Evolutionary conservation across 2,888 invertebrate genomes (phyloP).

Genomic region (Apodemia hepburni): DNA sequence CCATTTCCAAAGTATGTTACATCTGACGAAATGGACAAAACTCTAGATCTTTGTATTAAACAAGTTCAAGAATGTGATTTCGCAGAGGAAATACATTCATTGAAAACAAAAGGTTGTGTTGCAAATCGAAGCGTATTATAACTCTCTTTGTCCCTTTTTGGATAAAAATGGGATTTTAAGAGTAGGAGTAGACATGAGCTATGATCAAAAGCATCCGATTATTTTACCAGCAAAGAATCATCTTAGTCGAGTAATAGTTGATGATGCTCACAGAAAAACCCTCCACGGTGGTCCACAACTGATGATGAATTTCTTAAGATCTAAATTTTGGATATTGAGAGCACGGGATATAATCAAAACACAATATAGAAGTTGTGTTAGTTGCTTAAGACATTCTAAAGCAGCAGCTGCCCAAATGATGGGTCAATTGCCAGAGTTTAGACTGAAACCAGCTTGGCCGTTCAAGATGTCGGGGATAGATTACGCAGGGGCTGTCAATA

Average conservation of each 20-base stretch:
- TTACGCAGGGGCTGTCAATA: conserved; percentile 31
- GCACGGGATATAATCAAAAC: conserved; percentile 22
- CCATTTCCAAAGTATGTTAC: not conserved
- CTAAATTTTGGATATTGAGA: conserved; percentile 33
- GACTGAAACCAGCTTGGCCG: conserved; percentile 30
- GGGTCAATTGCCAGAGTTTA: conserved; percentile 31
- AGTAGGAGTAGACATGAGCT: not conserved
- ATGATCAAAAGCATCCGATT: conserved; percentile 22
- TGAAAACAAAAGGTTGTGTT: not conserved
- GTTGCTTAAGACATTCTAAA: conserved; percentile 25
- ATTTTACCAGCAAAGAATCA: not conserved
- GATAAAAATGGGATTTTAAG: not conserved
- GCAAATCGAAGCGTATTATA: not conserved
- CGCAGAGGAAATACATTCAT: not conserved
- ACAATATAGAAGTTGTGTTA: conserved; percentile 25
- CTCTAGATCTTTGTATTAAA: conserved; percentile 3
- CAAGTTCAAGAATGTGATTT: not conserved
- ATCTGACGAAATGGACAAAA: conserved; percentile 15
- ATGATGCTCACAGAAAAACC: conserved; percentile 26
- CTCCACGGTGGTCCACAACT: conserved; percentile 36
- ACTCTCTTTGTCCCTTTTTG: not conserved
- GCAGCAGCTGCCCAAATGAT: conserved; percentile 22
- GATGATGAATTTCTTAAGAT: conserved; percentile 30
- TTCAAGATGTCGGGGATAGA: conserved; percentile 34
- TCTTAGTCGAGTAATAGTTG: not conserved